Evolutionary conservation across 1,140 invertebrate species (phyloP).

Genomic region (Penaeus japonicus): DNA sequence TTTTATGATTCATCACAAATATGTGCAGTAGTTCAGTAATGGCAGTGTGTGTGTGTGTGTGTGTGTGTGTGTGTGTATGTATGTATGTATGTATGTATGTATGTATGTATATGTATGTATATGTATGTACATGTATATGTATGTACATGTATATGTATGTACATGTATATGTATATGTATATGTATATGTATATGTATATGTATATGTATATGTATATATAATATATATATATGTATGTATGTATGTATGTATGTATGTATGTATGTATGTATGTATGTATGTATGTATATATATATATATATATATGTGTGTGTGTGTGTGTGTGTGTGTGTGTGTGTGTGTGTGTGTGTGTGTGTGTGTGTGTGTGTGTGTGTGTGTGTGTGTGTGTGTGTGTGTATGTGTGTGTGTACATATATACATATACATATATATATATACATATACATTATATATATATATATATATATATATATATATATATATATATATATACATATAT

Average conservation of each 20-base stretch:
- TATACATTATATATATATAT: background rate
- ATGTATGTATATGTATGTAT: background rate
- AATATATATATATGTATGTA: background rate
- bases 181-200: background rate
- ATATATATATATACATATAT: constrained; percentile 6
- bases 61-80: no score
- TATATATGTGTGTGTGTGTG: background rate
- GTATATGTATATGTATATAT: constrained; percentile 2
- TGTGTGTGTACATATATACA: constrained; percentile 13
- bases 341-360: background rate
- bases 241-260: constrained; percentile 13
- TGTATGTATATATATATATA: background rate
- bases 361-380: background rate
- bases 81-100: background rate
- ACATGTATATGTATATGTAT: background rate
- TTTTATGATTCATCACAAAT: no score
- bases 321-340: background rate
- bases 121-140: background rate
- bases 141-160: background rate
- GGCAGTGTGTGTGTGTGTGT: no score
- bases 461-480: constrained; percentile 13
- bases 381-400: background rate
- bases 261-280: background rate
- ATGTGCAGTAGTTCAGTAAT: no score
- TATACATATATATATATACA: background rate